A percentile compares a stretch with the other conserved stretches of the same genome.
phyloP scores from a whole-genome alignment of 2,888 invertebrate genomes.

The Cantharis lateralis region DNA sequence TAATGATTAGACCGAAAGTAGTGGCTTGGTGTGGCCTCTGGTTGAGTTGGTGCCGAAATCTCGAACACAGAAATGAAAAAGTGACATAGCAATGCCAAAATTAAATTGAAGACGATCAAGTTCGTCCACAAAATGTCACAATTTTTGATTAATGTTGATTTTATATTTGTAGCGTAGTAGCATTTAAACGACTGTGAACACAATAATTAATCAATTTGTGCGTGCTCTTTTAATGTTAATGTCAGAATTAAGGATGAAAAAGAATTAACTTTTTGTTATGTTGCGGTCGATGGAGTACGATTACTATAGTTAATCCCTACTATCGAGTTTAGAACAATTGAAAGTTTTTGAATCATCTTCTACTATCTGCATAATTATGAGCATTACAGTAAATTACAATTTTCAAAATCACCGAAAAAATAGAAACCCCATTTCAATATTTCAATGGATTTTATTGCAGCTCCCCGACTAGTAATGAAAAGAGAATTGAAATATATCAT shows the following conservation, averaged over 20 bases:
- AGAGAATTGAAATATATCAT: no score
- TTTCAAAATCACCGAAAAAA: no score
- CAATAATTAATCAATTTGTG: constrained; percentile 8
- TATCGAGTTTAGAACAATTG: background rate
- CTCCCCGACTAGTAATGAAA: no score
- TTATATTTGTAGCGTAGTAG: constrained; percentile 19
- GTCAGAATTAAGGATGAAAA: background rate
- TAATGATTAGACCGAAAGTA: background rate
- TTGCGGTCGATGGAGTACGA: background rate
- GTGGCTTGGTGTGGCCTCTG: background rate
- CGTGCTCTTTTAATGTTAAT: constrained; percentile 3
- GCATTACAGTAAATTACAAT: background rate
- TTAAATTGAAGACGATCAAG: background rate
- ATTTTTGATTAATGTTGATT: constrained; percentile 26
- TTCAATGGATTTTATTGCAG: no score
- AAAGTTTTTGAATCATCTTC: background rate
- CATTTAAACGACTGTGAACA: constrained; percentile 3
- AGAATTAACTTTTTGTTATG: background rate
- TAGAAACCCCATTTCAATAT: no score
- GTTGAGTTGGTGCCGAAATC: background rate
- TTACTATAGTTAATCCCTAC: no score
- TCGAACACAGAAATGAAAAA: background rate
- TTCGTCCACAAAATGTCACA: constrained; percentile 13
- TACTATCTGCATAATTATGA: background rate
- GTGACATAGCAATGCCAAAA: background rate